A percentile compares a stretch with the other conserved stretches of the same genome.
These are phyloP conservation scores for Prionace glauca DNA, from an alignment of 2,797 vertebrate species.

Conservation along the genomic window DNA sequence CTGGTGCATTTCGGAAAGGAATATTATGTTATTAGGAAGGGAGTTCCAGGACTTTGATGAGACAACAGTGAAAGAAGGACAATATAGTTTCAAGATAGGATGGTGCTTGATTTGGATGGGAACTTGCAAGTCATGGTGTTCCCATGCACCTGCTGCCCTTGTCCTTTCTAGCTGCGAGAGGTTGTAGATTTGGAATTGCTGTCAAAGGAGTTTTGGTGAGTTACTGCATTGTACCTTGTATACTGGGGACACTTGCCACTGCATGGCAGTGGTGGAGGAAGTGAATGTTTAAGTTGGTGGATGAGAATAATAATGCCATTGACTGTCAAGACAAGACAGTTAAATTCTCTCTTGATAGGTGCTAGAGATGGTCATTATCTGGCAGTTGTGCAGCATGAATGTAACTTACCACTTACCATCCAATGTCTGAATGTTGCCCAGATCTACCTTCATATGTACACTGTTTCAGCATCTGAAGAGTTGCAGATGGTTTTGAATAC, in stretches of 20 bases:
- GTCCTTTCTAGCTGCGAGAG: background rate
- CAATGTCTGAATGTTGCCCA: no score
- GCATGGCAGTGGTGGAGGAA: background rate
- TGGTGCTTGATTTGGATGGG: no score
- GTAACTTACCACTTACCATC: no score
- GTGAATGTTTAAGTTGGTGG: background rate
- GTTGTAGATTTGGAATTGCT: background rate
- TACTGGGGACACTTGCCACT: background rate
- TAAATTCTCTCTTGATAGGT: no score
- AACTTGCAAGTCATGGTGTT: background rate
- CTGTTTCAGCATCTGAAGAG: no score
- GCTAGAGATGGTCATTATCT: no score
- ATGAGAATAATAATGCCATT: background rate
- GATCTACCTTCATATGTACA: no score
- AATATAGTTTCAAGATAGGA: background rate
- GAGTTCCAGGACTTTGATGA: background rate
- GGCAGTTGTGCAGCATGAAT: no score
- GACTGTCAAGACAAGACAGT: no score
- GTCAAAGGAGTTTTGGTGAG: background rate
- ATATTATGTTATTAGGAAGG: background rate
- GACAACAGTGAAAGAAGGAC: background rate
- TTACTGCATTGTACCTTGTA: background rate
- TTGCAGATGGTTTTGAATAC: no score
- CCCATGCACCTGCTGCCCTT: background rate
- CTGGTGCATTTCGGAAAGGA: no score